phyloP scores from a whole-genome alignment of 2,888 invertebrate species.

The Steinernema carpocapsae region DNA sequence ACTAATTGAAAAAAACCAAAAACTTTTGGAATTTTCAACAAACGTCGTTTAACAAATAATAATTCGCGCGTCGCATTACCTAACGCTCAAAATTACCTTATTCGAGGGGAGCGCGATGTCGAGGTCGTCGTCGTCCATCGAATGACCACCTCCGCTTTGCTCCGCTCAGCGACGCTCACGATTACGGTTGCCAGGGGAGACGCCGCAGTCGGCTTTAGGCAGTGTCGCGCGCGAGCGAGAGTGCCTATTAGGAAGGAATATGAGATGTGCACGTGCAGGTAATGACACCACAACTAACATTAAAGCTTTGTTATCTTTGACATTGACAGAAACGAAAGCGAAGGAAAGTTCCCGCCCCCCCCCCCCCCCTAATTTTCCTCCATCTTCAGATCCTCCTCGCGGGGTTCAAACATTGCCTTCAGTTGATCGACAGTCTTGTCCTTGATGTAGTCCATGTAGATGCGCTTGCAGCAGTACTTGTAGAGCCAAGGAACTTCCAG shows the following conservation, averaged over 20 bases:
- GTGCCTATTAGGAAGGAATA: too few relatives aligned
- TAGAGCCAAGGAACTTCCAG: constrained; percentile 22
- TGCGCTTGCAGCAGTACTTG: constrained; percentile 27
- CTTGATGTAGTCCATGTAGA: constrained; percentile 23
- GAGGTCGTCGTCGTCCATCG: constrained; percentile 27
- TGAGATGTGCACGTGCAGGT: too few relatives aligned
- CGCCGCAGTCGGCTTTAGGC: neutral
- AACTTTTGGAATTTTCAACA: too few relatives aligned
- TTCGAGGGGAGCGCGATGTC: constrained; percentile 25
- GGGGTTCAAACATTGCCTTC: neutral
- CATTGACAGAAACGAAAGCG: too few relatives aligned
- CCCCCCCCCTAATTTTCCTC: too few relatives aligned
- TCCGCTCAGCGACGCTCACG: neutral
- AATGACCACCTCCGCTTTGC: neutral
- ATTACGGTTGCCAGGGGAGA: neutral
- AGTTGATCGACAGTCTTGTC: constrained; percentile 2
- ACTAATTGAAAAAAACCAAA: too few relatives aligned
- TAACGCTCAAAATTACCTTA: neutral
- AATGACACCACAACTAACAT: too few relatives aligned
- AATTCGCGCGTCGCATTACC: neutral
- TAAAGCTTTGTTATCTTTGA: too few relatives aligned
- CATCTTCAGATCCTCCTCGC: neutral
- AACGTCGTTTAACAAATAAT: too few relatives aligned
- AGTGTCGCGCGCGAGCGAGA: too few relatives aligned
- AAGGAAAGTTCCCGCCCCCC: too few relatives aligned